Conservation (phyloP, 2,888 invertebrate species). For the Drepana falcataria region DNA sequence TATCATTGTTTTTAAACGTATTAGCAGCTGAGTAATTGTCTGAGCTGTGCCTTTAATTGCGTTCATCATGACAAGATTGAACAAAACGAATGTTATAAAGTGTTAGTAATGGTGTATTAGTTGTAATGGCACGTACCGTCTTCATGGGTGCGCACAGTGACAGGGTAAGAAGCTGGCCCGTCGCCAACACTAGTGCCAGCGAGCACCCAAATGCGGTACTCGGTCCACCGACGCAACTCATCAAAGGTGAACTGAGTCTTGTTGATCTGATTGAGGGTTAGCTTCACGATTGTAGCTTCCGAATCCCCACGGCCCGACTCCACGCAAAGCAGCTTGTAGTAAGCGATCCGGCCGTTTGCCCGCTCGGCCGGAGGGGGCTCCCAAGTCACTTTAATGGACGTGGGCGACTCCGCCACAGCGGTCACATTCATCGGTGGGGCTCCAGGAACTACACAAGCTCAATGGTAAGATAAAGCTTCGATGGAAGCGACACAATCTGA, state of each 20-base stretch:
- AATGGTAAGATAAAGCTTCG: conserved; percentile 32
- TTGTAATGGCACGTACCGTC: conserved; percentile 91
- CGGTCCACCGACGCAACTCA: conserved; percentile 95
- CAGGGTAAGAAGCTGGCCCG: conserved; percentile 94
- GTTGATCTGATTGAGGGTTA: conserved; percentile 70
- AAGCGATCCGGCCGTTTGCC: conserved; percentile 94
- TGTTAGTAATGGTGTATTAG: conserved; percentile 13
- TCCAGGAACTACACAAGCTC: conserved; percentile 90
- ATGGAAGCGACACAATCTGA: conserved; percentile 34
- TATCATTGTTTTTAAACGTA: conserved; percentile 25
- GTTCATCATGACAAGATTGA: conserved; percentile 36
- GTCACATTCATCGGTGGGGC: conserved; percentile 97
- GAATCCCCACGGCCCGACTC: conserved; percentile 91
- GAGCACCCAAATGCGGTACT: conserved; percentile 97
- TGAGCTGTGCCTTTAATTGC: no score
- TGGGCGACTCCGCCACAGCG: conserved; percentile 92
- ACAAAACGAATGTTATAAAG: conserved; percentile 16
- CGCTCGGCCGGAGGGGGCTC: conserved; percentile 93
- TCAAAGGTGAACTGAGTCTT: conserved; percentile 88
- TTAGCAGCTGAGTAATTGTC: no score
- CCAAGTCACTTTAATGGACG: conserved; percentile 94
- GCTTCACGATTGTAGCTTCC: conserved; percentile 88
- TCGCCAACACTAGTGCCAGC: conserved; percentile 98
- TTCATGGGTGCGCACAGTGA: conserved; percentile 96
- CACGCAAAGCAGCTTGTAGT: conserved; percentile 96